Base-by-base conservation (phyloP, 2,888 invertebrate species). In the Adineta ricciae region DNA sequence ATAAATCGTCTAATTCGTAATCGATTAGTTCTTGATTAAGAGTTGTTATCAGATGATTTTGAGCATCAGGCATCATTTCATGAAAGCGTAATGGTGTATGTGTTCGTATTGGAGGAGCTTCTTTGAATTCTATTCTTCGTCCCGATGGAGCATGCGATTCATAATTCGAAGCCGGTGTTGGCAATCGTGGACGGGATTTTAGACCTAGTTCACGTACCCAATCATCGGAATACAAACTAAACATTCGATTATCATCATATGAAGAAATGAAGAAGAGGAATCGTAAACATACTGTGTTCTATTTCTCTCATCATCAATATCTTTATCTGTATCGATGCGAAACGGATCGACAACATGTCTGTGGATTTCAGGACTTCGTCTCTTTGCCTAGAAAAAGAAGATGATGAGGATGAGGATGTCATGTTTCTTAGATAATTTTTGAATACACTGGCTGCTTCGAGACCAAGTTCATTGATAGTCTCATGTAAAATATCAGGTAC, bases 401-500 rank as follows among this genome's bases (percentile, higher is more conserved):
- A 50, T 19, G 16, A 50, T 16, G 2, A n/a, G n/a, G n/a, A n/a
- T n/a, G n/a, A n/a, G n/a, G n/a, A n/a, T n/a, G n/a, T n/a, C n/a
- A n/a, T n/a, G n/a, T n/a, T n/a, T n/a, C n/a, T n/a, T n/a, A n/a
- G n/a, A n/a, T n/a, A n/a, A n/a, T n/a, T n/a, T n/a, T n/a, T n/a
- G n/a, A n/a, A n/a, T 78, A n/a, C n/a, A 8, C 24, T 38, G 4
- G 24, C 24, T 78, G 41, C 73, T n/a, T 78, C 78, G 19, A 9
- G 9, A 41, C 41, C 41, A n/a, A 78, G 24, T n/a, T 78, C 78
- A 41, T 7, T 14, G 2, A 78, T 24, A 2, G 14, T 24, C 41
- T 78, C 78, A 78, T 36, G 21, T 78, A 78, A 78, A 41, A 78
- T 41, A 19, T 78, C 78, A 24, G 78, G 78, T n/a, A 78, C 19